Conservation (phyloP, 2,888 invertebrate genomes). For the Neria commutata region DNA sequence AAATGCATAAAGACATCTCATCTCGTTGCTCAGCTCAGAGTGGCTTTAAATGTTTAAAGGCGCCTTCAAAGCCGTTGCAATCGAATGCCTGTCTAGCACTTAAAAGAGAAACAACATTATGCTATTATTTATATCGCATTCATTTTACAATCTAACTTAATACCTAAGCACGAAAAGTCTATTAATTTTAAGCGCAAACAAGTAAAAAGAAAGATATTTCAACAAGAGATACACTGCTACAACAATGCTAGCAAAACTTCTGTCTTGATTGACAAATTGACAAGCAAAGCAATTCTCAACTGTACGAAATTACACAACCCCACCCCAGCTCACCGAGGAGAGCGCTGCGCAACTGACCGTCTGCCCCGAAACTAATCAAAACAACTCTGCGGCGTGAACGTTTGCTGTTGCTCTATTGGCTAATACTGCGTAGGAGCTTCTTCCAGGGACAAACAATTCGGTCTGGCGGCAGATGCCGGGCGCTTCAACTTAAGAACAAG, state of each 20-base stretch:
- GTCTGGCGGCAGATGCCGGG: background rate
- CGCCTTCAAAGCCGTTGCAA: no score
- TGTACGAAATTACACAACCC: constrained; percentile 1
- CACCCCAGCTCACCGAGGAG: constrained; percentile 16
- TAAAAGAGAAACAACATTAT: no score
- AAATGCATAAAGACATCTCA: no score
- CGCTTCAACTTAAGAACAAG: no score
- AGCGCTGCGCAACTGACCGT: constrained; percentile 7
- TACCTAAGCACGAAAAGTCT: constrained; percentile 5
- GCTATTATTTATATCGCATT: constrained; percentile 18
- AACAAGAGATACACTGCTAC: background rate
- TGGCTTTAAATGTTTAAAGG: no score
- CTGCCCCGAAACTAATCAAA: constrained; percentile 49
- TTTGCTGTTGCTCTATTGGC: constrained; percentile 19
- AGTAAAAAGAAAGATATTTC: background rate
- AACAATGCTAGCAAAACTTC: background rate
- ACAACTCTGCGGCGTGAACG: constrained; percentile 53
- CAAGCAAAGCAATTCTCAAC: background rate
- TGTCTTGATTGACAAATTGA: background rate
- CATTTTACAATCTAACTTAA: constrained; percentile 12
- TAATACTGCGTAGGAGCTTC: background rate
- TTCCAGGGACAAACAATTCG: background rate
- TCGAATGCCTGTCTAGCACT: no score
- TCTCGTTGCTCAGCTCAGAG: no score
- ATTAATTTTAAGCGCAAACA: constrained; percentile 18